phyloP scores from a whole-genome alignment of 2,888 invertebrate species.

The Tineola bisselliella region DNA sequence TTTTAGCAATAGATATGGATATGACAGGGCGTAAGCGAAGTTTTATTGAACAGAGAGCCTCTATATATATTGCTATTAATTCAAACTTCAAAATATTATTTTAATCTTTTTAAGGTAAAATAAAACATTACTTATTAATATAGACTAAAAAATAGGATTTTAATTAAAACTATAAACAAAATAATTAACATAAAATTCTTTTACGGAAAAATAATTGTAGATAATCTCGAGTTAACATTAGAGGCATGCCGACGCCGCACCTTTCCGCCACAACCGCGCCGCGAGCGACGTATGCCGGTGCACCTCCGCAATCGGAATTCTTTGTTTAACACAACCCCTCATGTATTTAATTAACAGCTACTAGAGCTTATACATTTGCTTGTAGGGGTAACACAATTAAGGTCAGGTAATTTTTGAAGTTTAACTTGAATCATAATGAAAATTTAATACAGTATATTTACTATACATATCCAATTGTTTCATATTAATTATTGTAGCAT shows the following conservation, averaged over 20 bases:
- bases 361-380: not conserved
- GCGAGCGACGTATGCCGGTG: conserved; percentile 21
- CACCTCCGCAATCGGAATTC: conserved; percentile 25
- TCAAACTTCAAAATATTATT: no score
- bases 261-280: conserved; percentile 15
- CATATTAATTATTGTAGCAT: no score
- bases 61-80: no score
- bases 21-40: no score
- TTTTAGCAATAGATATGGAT: no score
- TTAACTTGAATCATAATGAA: not conserved
- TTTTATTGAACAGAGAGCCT: no score
- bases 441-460: no score
- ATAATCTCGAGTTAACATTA: not conserved
- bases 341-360: conserved; percentile 49
- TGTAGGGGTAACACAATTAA: not conserved
- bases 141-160: no score
- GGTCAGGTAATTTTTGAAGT: not conserved
- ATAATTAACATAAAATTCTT: not conserved
- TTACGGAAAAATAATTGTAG: not conserved
- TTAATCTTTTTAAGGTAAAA: no score
- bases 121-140: no score
- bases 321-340: conserved; percentile 40
- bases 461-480: no score
- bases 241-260: conserved; percentile 18
- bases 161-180: not conserved